Base-by-base conservation (phyloP, 2,888 invertebrate genomes). In the Micropterix aruncella region DNA sequence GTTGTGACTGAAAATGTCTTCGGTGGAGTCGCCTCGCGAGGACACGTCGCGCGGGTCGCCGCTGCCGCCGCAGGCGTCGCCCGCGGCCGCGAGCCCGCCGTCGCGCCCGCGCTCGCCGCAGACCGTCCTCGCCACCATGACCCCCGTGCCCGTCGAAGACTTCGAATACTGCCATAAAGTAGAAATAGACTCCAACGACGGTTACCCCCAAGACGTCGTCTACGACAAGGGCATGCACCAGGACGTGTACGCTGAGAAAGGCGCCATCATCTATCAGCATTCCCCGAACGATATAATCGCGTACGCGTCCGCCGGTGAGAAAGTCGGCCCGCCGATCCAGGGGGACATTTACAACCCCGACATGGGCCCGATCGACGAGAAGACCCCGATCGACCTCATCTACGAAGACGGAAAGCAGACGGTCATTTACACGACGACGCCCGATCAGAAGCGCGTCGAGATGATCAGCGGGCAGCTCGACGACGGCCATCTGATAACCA, bases 361-460 rank as follows among this genome's bases (percentile, higher is more conserved):
- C 51, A 64, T 73, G 70, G 64, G 68, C 51, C 64, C 66, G 14
- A 65, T 72, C 19, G 80, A 80, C 55, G 78, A 80, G 60, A 80
- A 81, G 57, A 82, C 72, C 43, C 83, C 85, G 53, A 85, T 86
- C 60, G 86, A 87, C 62, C 68, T 87, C 55, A 87, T 87, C 56
- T 87, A 86, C 63, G 85, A 86, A 58, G 86, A 86, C 56, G 86
- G 86, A 40, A 85, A 84, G 58, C 85, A 87, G 60, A 86, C 86
- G 2, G 85, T 87, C 47, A 86, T 86, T 60, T 87, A 87, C 56
- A 86, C 86, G 43, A 81, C 83, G 47, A 77, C 79, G 9, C 81
- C 80, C 46, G 85, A 86, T 58, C 84, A 85, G 57, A 85, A 86
- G 61, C 78, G 84, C 40, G 77, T 87, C 39, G 86, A 86, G 65